Base-by-base conservation (phyloP, 2,797 vertebrate species). In the Petrocephalus schoutedeni region DNA sequence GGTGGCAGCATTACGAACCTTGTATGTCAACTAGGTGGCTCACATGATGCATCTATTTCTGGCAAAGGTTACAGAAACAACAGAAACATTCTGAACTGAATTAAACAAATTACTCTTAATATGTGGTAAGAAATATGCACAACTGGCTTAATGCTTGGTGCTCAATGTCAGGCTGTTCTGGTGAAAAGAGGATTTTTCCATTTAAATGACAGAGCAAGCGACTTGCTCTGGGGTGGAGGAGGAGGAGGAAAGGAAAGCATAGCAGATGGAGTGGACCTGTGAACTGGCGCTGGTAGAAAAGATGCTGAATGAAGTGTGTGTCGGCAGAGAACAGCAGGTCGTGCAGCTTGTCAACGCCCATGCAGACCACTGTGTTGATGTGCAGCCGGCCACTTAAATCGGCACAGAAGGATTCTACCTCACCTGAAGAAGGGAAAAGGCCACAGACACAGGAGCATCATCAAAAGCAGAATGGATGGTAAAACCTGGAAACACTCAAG, bases 261-360 rank as follows among this genome's bases (percentile, higher is more conserved):
- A 49, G 85, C 56, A 85, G 16, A n/a, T 32, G 28, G 67, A 9
- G 54, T 92, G 88, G 87, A 98, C 97, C 97, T 51, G 97, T 98
- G 92, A 98, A 97, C 90, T 97, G 97, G 85, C 97, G 93, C 91
- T 97, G 96, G 74, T 95, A 94, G 91, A 97, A 95, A 88, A 98
- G 97, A 90, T 96, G 95, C 90, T 95, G 96, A 71, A 97, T 94
- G 92, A 98, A 98, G 86, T 96, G 93, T 0, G 96, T 97, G 92
- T 98, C 97, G 0, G 94, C 94, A 85, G 97, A 97, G 94, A 98
- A 97, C 9, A 98, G 95, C 92, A 98, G 95, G 91, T 97, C 96
- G 64, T 97, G 95, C 71, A 98, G 95, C 88, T 95, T 96, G 92
- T 98, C 97, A 0, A 97, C 97, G 0, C 96, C 95, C 92, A 98